A percentile compares a stretch with the other conserved stretches of the same genome.
Conservation (phyloP, 1,140 invertebrate species). For the Hydropsyche tenuis region DNA sequence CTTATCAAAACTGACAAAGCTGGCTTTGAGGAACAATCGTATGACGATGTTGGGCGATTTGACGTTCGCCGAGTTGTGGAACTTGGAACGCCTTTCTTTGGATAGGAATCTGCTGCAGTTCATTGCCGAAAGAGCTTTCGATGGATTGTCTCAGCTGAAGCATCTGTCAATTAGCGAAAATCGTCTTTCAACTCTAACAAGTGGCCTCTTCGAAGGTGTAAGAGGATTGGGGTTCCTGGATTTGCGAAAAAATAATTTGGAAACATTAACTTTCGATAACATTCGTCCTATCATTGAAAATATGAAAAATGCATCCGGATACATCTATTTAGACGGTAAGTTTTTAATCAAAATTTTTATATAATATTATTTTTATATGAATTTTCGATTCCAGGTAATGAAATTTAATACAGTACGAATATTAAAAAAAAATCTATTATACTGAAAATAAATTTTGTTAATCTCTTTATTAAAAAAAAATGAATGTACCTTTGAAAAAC, state of each 20-base stretch:
- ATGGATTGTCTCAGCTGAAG: conserved; percentile 71
- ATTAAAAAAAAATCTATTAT: no score
- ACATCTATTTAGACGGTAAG: conserved; percentile 79
- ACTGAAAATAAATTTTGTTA: no score
- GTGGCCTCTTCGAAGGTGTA: conserved; percentile 70
- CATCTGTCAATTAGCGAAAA: conserved; percentile 76
- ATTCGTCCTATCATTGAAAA: conserved; percentile 76
- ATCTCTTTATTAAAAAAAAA: no score
- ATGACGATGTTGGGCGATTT: conserved; percentile 75
- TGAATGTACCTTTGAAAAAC: no score
- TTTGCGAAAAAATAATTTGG: conserved; percentile 73
- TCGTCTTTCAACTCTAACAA: conserved; percentile 69
- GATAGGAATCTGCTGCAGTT: conserved; percentile 71
- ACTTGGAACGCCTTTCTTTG: conserved; percentile 72
- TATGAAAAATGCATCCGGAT: conserved; percentile 72
- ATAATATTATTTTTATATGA: no score
- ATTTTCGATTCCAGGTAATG: no score
- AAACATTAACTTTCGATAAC: conserved; percentile 75
- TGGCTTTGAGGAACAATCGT: conserved; percentile 73
- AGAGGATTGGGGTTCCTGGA: conserved; percentile 72
- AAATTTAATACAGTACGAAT: no score
- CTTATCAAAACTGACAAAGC: conserved; percentile 67
- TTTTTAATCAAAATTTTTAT: conserved; percentile 49
- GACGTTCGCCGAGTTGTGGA: conserved; percentile 76
- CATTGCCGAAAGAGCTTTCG: conserved; percentile 74